Evolutionary conservation across 2,888 invertebrate genomes (phyloP).

Genomic region (Mesorhabditis spiculigera): DNA sequence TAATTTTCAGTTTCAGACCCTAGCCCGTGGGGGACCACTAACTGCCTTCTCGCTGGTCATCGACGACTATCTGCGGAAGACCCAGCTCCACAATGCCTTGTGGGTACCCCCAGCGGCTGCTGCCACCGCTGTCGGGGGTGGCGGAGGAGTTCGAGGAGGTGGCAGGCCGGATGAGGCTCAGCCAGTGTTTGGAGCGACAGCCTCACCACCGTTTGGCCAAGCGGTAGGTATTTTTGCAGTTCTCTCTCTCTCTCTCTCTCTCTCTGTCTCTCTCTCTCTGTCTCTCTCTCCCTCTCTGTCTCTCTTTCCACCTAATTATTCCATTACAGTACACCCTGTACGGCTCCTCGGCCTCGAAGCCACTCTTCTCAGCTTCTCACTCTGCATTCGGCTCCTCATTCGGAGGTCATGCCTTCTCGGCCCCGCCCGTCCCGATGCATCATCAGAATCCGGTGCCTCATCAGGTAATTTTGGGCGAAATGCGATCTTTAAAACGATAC

Average conservation of each 20-base stretch:
- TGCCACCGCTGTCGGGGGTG: constrained; percentile 47
- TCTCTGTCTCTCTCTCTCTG: background rate
- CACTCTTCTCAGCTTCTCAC: constrained; percentile 27
- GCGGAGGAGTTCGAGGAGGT: constrained; percentile 68
- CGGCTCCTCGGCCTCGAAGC: constrained; percentile 22
- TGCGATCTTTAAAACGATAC: no score
- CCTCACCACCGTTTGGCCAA: constrained; percentile 40
- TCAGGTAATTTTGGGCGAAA: no score
- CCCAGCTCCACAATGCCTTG: constrained; percentile 15
- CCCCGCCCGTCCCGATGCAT: constrained; percentile 27
- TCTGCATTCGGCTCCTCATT: constrained; percentile 28
- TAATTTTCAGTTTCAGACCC: background rate
- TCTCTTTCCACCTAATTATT: background rate
- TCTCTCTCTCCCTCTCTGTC: background rate
- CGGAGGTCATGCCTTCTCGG: constrained; percentile 21
- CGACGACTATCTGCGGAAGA: constrained; percentile 22
- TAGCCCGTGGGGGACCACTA: background rate
- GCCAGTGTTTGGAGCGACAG: constrained; percentile 38
- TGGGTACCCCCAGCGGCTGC: constrained; percentile 53
- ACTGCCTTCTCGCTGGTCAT: constrained; percentile 6
- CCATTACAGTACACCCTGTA: background rate
- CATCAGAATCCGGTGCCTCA: no score
- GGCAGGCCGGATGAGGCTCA: constrained; percentile 60
- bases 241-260: background rate
- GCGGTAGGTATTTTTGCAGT: constrained; percentile 32